Evolutionary conservation across 2,888 invertebrate species (phyloP), one percentile per base, ranked within the genome.

Genomic region (Caenorhabditis sp.): DNA sequence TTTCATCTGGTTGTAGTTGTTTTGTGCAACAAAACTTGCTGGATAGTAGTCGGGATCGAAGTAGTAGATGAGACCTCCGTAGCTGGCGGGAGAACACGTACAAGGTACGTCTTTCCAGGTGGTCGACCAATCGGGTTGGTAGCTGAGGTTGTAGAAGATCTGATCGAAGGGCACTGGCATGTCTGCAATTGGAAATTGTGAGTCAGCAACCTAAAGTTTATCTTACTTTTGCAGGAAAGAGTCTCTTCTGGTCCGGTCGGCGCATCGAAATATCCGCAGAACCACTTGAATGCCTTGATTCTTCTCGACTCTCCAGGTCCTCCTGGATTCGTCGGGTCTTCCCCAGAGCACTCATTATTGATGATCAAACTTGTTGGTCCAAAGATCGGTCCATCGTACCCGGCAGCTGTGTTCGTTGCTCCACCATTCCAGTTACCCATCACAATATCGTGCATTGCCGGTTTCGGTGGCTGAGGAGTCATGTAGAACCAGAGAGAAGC

Each of bases 401-500:
- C 88, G 13, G 84, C 87, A 5, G 65, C 83, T 9, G 35, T 22
- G 62, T 89, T 89, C 40, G 79, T 70, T 9, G 72, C 55, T 0
- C 87, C 87, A 28, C 85, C 77, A 22, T 86, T 82, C 89, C 89
- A 89, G 1, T 80, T 70, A 0, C 91, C 91, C 85, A 90, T 85
- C 5, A 91, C 86, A 37, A 91, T 90, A 65, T 91, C 91, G 78
- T 91, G 91, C 91, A 91, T 91, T 13, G 91, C 88, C 1, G 91
- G 91, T 56, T 91, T 91, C 32, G 91, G 91, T 20, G 91, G 91
- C 62, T 91, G 91, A 6, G 91, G 90, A 13, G 91, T 91, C 91
- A 91, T 91, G 79, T 90, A 91, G 81, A 90, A 90, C 88, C 90
- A 91, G 8, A 87, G 78, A 13, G 88, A 88, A 24, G 89, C 89